Conservation (phyloP, 2,888 invertebrate species). For the Danaus chrysippus region DNA sequence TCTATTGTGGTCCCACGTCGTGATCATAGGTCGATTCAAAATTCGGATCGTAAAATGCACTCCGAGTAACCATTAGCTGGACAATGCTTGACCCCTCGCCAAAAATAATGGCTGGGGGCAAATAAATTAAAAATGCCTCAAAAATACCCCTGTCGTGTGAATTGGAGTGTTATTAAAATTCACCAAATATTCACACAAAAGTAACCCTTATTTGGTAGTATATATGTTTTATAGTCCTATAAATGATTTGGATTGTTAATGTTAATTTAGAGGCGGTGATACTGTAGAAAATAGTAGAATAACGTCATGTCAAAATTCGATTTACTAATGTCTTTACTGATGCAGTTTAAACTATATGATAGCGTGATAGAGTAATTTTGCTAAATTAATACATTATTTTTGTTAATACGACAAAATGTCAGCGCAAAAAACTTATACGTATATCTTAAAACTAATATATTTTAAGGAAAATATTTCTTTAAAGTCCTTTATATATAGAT, state of each 20-base stretch:
- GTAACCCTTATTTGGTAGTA: background rate
- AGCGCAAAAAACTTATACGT: too few relatives aligned
- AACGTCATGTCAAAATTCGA: too few relatives aligned
- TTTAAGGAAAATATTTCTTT: too few relatives aligned
- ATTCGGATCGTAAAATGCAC: conserved; percentile 67
- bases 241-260: background rate
- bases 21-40: conserved; percentile 40
- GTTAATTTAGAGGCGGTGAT: too few relatives aligned
- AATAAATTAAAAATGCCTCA: conserved; percentile 77
- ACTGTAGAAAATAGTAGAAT: too few relatives aligned
- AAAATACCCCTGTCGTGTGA: conserved; percentile 70
- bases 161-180: conserved; percentile 10
- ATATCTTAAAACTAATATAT: too few relatives aligned
- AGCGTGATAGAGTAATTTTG: too few relatives aligned
- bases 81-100: conserved; percentile 69
- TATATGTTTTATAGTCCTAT: conserved; percentile 1
- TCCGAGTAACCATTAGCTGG: conserved; percentile 45
- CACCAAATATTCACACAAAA: background rate
- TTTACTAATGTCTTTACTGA: too few relatives aligned
- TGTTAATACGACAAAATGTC: too few relatives aligned
- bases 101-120: conserved; percentile 74
- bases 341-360: too few relatives aligned
- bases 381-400: too few relatives aligned
- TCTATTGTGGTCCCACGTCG: background rate
- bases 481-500: too few relatives aligned